Percentiles rank a stretch among this genome's conserved stretches.
Conservation (phyloP, 2,888 invertebrate genomes). For the Spilarctia lutea region DNA sequence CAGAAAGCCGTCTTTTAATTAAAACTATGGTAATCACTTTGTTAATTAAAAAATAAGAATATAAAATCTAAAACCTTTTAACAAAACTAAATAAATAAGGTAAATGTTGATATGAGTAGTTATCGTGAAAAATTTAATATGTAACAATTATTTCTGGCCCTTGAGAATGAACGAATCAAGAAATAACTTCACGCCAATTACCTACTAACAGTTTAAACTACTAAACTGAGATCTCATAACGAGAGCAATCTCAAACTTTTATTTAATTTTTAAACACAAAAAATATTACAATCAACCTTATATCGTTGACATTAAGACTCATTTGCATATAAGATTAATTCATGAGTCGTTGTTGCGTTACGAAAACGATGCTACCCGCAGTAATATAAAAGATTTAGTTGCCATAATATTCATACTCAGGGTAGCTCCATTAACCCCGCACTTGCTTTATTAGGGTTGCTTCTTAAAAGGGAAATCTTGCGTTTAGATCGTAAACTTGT, state of each 20-base stretch:
- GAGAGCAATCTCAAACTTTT: background rate
- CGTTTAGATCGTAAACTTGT: slow-evolving; percentile 41
- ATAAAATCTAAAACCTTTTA: no score
- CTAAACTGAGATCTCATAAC: slow-evolving; percentile 11
- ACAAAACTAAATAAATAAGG: no score
- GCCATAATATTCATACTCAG: slow-evolving; percentile 69
- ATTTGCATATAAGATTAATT: slow-evolving; percentile 56
- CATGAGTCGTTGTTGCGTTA: slow-evolving; percentile 47
- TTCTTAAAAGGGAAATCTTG: slow-evolving; percentile 47
- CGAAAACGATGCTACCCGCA: slow-evolving; percentile 38
- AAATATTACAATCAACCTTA: slow-evolving; percentile 28
- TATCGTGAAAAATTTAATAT: no score
- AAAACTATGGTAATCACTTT: slow-evolving; percentile 14
- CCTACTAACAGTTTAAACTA: background rate
- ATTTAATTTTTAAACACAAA: slow-evolving; percentile 8
- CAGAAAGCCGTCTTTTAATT: background rate
- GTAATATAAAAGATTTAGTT: slow-evolving; percentile 73
- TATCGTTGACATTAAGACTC: slow-evolving; percentile 28
- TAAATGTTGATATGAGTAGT: no score
- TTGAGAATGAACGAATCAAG: background rate
- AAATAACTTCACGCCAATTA: background rate
- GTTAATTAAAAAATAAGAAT: slow-evolving; percentile 14
- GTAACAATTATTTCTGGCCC: background rate
- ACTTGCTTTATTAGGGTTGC: slow-evolving; percentile 60
- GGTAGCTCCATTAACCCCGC: slow-evolving; percentile 63